phyloP scores from a whole-genome alignment of 2,888 invertebrate genomes.

The Trachelus iudaicus region DNA sequence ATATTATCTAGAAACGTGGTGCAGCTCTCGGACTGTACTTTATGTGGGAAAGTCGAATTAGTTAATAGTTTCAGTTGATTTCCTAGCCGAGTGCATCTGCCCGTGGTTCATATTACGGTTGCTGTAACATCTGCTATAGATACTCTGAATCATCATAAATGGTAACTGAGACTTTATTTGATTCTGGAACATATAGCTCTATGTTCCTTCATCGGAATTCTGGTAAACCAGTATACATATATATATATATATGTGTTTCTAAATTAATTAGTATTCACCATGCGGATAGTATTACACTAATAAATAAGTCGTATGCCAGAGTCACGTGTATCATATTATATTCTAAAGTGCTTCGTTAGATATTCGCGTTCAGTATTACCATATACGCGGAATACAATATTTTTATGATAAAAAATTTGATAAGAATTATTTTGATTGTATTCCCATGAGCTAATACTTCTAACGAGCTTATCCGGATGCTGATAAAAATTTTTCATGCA shows the following conservation, averaged over 20 bases:
- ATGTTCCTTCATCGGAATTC: not conserved
- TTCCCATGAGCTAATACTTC: no score
- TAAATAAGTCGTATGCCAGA: not conserved
- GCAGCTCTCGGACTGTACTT: not conserved
- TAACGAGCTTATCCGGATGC: no score
- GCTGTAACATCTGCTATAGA: not conserved
- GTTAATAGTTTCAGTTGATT: slow-evolving; percentile 37
- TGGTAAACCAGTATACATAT: not conserved
- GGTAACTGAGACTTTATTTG: not conserved
- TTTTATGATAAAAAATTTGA: no score
- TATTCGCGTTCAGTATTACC: no score
- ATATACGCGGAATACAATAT: no score
- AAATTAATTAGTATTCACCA: not conserved
- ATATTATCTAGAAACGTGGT: slow-evolving; percentile 2
- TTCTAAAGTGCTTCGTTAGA: not conserved
- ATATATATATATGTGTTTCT: not conserved
- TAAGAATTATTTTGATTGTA: no score
- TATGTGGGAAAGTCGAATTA: slow-evolving; percentile 34
- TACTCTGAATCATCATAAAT: slow-evolving; percentile 4
- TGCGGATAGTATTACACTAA: not conserved
- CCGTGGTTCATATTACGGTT: not conserved
- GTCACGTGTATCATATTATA: not conserved
- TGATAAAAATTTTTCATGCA: no score
- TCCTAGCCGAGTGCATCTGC: slow-evolving; percentile 14
- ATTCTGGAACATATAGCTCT: not conserved